Base-by-base conservation (phyloP, 2,113 vertebrate genomes). In the Sialia sialis region DNA sequence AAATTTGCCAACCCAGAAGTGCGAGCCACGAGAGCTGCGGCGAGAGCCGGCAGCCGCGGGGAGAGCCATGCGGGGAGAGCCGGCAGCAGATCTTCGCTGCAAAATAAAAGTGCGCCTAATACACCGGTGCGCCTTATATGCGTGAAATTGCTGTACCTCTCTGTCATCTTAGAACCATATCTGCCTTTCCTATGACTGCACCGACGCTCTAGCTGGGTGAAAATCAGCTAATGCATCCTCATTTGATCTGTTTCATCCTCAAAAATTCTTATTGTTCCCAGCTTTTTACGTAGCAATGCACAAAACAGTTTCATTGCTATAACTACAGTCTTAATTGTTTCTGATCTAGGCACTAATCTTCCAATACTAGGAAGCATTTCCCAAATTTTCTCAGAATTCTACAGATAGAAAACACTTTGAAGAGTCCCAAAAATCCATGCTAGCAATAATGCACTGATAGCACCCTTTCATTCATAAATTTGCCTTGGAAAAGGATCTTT, bases 121-220 rank as follows among this genome's bases (percentile, higher is more conserved):
- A n/a, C n/a, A n/a, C n/a, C n/a, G n/a, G n/a, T n/a, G n/a, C n/a
- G n/a, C n/a, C n/a, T n/a, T n/a, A n/a, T n/a, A n/a, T n/a, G n/a
- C n/a, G n/a, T n/a, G n/a, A n/a, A n/a, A n/a, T n/a, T n/a, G n/a
- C n/a, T n/a, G n/a, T n/a, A 10, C 16, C 55, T 66, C 14, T n/a
- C 39, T 73, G 27, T 58, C 48, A 58, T 54, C 64, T 43, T 54
- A 63, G 15, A 85, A 27, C 19, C 18, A 6, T 49, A 49, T 27
- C 56, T 63, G 32, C 34, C 15, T 79, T 83, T 72, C 26, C 34
- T 7, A 46, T 20, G 21, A 51, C 66, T 69, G 10, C 43, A 17
- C 43, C 21, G 19, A 25, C 34, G 4, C 25, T 14, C 70, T 23
- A n/a, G 27, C 1, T 0, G 0, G 49, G 21, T 62, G 43, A 41